A percentile compares a stretch with the other conserved stretches of the same genome.
Evolutionary conservation across 1,140 invertebrate species (phyloP).

Genomic region (Paralvinella palmiformis): DNA sequence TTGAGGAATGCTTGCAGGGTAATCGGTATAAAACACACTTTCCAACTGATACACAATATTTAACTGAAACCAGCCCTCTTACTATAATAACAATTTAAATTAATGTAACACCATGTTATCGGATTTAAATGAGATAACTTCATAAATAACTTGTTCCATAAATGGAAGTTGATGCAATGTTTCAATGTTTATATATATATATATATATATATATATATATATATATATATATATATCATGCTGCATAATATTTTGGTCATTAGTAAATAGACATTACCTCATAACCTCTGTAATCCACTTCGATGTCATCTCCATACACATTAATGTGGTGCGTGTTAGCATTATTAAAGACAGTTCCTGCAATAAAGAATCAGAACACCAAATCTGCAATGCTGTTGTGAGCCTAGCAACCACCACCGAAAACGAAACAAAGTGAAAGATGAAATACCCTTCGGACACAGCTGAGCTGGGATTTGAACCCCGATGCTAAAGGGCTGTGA

Average conservation of each 20-base stretch:
- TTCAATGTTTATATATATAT: background rate
- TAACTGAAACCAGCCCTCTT: no score
- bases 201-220: background rate
- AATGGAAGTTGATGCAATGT: background rate
- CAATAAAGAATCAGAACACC: slow-evolving; percentile 23
- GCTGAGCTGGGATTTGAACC: no score
- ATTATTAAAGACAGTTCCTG: slow-evolving; percentile 92
- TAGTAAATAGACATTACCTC: slow-evolving; percentile 59
- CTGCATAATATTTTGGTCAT: background rate
- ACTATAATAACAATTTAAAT: no score
- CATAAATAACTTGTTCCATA: background rate
- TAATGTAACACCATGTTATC: no score
- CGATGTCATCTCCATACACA: slow-evolving; percentile 98
- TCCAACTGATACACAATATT: no score
- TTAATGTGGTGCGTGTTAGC: slow-evolving; percentile 97
- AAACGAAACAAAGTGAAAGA: no score
- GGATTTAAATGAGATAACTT: background rate
- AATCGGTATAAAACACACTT: no score
- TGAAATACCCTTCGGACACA: no score
- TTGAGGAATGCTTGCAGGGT: background rate
- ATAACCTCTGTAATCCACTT: slow-evolving; percentile 98
- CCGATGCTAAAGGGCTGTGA: no score
- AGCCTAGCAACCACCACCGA: no score
- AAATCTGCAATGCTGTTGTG: no score
- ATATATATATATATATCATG: background rate